Conservation (phyloP, 2,113 vertebrate species). For the Lota lota region DNA sequence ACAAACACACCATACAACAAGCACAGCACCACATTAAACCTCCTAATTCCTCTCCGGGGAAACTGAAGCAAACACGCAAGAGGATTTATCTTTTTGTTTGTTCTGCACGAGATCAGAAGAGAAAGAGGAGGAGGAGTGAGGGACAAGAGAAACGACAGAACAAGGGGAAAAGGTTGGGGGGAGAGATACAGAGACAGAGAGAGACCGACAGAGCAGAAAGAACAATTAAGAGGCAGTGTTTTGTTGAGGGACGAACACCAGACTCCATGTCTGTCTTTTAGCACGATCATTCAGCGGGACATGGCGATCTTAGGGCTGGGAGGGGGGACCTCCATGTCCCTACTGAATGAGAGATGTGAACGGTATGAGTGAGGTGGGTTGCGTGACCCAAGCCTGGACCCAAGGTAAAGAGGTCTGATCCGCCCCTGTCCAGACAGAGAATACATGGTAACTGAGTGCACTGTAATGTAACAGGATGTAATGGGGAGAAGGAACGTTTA, state of each 20-base stretch:
- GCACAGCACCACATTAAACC: conserved; percentile 31
- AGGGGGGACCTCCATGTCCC: conserved; percentile 25
- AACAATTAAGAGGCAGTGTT: conserved; percentile 32
- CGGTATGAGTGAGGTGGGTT: conserved; percentile 17
- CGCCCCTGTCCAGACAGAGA: too few relatives aligned
- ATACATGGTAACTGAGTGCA: too few relatives aligned
- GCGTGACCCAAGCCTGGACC: conserved; percentile 13
- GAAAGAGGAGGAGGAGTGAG: conserved; percentile 3
- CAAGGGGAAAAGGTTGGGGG: neutral
- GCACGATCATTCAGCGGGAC: conserved; percentile 42
- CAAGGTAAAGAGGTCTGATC: too few relatives aligned
- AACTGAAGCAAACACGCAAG: neutral
- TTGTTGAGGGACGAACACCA: conserved; percentile 44
- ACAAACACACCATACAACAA: conserved; percentile 29
- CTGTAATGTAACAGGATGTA: too few relatives aligned
- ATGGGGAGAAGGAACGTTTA: too few relatives aligned
- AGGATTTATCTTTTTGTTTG: too few relatives aligned
- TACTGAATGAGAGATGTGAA: conserved; percentile 40
- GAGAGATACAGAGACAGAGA: conserved; percentile 1
- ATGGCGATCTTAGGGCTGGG: conserved; percentile 37
- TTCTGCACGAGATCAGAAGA: neutral
- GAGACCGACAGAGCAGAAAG: conserved; percentile 16
- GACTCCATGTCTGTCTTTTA: conserved; percentile 39
- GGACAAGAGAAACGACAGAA: neutral
- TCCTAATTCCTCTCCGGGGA: conserved; percentile 25